Evolutionary conservation across 2,888 invertebrate genomes (phyloP).

Genomic region (Caenorhabditis uteleia): DNA sequence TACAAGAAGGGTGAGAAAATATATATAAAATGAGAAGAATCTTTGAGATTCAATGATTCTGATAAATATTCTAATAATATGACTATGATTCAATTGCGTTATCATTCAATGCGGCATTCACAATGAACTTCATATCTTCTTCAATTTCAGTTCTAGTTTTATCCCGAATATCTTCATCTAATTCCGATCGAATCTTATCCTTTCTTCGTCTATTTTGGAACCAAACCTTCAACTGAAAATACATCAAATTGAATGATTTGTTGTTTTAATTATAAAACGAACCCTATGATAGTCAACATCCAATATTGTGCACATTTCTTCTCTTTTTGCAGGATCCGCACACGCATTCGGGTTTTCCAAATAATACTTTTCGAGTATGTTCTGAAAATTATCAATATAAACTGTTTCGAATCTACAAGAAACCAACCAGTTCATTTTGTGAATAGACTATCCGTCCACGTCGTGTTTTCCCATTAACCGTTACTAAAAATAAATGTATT

Average conservation of each 20-base stretch:
- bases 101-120: too few relatives aligned
- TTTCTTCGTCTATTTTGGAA: conserved; percentile 52
- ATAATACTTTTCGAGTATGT: conserved; percentile 45
- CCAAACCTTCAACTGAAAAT: conserved; percentile 50
- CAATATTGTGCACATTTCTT: conserved; percentile 31
- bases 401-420: too few relatives aligned
- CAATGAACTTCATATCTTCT: too few relatives aligned
- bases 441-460: conserved; percentile 46
- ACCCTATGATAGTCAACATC: conserved; percentile 45
- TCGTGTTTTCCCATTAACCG: conserved; percentile 30
- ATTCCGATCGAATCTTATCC: conserved; percentile 38
- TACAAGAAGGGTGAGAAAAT: too few relatives aligned
- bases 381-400: conserved; percentile 3
- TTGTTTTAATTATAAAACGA: conserved; percentile 1
- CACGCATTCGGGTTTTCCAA: conserved; percentile 50
- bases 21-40: too few relatives aligned
- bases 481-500: conserved; percentile 16
- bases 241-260: neutral
- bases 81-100: too few relatives aligned
- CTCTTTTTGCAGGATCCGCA: conserved; percentile 42
- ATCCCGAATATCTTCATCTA: conserved; percentile 12
- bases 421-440: conserved; percentile 25
- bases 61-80: too few relatives aligned
- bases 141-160: too few relatives aligned
- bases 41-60: too few relatives aligned